These are phyloP conservation scores for Bovichtus diacanthus DNA, from an alignment of 2,797 vertebrate genomes.

Conservation along the genomic window DNA sequence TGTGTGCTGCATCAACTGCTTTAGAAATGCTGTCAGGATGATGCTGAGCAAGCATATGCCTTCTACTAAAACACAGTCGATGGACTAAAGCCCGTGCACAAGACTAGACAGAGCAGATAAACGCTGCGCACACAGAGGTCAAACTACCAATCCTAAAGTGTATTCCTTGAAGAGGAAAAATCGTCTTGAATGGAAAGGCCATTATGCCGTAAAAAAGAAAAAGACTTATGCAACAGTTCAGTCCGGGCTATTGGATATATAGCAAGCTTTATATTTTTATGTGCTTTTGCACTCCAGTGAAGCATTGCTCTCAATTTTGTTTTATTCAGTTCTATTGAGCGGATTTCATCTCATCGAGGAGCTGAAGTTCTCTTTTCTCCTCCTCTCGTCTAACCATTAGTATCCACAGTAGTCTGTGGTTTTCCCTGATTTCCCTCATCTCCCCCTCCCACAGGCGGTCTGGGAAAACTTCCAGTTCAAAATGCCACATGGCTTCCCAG, in stretches of 20 bases:
- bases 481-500: slow-evolving; percentile 70
- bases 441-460: slow-evolving; percentile 29
- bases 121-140: slow-evolving; percentile 42
- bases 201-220: slow-evolving; percentile 39
- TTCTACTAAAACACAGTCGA: slow-evolving; percentile 17
- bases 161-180: slow-evolving; percentile 24
- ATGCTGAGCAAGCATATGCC: slow-evolving; percentile 50
- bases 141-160: slow-evolving; percentile 32
- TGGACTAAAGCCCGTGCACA: slow-evolving; percentile 22
- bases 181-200: slow-evolving; percentile 26
- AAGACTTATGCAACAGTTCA: slow-evolving; percentile 26
- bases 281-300: slow-evolving; percentile 39
- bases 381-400: slow-evolving; percentile 15
- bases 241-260: slow-evolving; percentile 19
- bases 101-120: slow-evolving; percentile 44
- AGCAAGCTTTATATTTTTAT: slow-evolving; percentile 32
- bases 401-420: slow-evolving; percentile 42
- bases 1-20: slow-evolving; percentile 19
- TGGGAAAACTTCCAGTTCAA: slow-evolving; percentile 67
- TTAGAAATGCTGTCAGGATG: slow-evolving; percentile 26
- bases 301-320: slow-evolving; percentile 33
- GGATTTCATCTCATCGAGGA: neutral
- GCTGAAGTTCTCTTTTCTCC: slow-evolving; percentile 8
- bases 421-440: slow-evolving; percentile 27
- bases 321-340: slow-evolving; percentile 24